Percentiles rank a stretch among this genome's conserved stretches.
Evolutionary conservation across 1,140 invertebrate genomes (phyloP).

Genomic region (Aphidius ervi): DNA sequence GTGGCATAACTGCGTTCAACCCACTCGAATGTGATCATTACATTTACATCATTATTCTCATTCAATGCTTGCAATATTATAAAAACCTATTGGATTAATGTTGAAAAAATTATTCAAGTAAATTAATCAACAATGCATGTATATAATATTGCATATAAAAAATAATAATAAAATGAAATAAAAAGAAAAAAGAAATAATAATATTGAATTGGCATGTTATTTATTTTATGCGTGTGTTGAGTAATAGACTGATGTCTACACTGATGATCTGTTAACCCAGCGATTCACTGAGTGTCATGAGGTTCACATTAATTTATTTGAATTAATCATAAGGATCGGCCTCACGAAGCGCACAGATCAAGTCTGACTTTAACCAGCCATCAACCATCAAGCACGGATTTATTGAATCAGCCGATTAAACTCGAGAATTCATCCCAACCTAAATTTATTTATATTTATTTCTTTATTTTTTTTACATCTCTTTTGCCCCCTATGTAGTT

Average conservation of each 20-base stretch:
- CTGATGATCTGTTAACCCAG: conserved; percentile 34
- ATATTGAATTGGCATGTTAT: neutral
- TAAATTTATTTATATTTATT: conserved; percentile 2
- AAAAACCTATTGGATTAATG: too few species aligned
- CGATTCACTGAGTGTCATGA: conserved; percentile 39
- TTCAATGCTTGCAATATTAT: neutral
- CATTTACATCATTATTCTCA: conserved; percentile 25
- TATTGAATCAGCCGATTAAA: conserved; percentile 53
- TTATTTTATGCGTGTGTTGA: neutral
- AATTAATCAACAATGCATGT: too few species aligned
- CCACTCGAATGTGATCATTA: conserved; percentile 40
- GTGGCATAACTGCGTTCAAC: conserved; percentile 37
- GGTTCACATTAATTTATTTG: conserved; percentile 51
- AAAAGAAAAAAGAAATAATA: neutral
- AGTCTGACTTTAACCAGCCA: conserved; percentile 35
- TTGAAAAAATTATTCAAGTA: too few species aligned
- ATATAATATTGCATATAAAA: too few species aligned
- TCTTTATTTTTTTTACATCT: conserved; percentile 4
- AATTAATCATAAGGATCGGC: conserved; percentile 48
- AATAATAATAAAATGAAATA: too few species aligned
- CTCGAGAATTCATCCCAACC: conserved; percentile 21
- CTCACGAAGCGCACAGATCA: conserved; percentile 32
- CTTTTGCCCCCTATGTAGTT: neutral
- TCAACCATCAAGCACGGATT: conserved; percentile 43
- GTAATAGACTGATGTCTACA: neutral